phyloP scores from a whole-genome alignment of 2,888 invertebrate genomes.

The Caenorhabditis japonica region DNA sequence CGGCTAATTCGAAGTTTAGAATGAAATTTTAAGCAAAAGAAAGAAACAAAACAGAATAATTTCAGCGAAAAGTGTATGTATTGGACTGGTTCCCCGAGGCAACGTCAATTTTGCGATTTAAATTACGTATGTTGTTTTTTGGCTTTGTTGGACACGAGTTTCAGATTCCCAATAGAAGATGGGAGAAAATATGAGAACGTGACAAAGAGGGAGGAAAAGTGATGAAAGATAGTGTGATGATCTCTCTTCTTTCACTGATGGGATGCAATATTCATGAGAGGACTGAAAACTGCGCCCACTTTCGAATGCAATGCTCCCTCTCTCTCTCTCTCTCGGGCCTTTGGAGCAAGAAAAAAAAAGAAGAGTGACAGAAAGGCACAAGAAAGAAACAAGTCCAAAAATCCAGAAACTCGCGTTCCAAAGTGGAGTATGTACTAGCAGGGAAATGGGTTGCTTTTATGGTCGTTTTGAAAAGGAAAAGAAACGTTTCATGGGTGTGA shows the following conservation, averaged over 20 bases:
- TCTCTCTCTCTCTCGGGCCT: not conserved
- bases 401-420: no score
- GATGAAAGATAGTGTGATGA: not conserved
- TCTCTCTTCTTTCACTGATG: not conserved
- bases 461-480: not conserved
- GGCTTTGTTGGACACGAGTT: no score
- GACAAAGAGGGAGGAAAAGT: not conserved
- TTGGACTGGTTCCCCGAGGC: no score
- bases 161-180: no score
- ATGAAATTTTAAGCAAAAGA: not conserved
- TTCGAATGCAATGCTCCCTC: conserved; percentile 3
- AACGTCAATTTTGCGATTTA: no score
- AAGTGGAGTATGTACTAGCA: conserved; percentile 13
- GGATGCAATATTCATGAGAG: conserved; percentile 48
- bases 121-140: no score
- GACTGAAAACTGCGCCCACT: no score
- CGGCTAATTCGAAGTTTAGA: not conserved
- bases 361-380: not conserved
- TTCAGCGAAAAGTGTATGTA: no score
- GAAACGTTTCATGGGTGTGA: no score
- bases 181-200: not conserved
- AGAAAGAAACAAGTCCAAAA: conserved; percentile 1
- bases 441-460: conserved; percentile 1
- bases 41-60: not conserved
- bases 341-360: not conserved